Evolutionary conservation across 1,140 invertebrate species (phyloP).

Genomic region (Diabrotica undecimpunctata): DNA sequence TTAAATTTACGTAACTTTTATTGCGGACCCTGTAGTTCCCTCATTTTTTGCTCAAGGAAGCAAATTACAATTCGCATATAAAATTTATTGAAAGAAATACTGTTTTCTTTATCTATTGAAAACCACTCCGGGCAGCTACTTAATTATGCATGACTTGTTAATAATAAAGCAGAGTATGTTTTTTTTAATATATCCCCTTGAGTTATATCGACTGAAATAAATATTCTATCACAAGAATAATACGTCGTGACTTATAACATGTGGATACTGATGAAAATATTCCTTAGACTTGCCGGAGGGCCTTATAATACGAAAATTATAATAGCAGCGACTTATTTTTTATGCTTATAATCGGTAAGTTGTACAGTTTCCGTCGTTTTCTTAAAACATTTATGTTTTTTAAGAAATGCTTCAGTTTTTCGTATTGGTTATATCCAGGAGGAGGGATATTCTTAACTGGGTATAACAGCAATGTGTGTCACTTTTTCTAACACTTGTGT

Average conservation of each 20-base stretch:
- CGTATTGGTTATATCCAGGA: no score
- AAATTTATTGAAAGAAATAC: neutral
- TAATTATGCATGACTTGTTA: conserved; percentile 2
- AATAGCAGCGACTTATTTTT: no score
- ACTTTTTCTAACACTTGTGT: no score
- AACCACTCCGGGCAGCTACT: neutral
- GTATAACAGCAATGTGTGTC: no score
- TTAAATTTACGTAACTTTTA: no score
- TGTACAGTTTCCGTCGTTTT: no score
- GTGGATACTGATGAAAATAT: conserved; percentile 1
- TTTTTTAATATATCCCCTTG: neutral
- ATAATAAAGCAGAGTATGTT: neutral
- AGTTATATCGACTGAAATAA: neutral
- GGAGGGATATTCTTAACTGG: no score
- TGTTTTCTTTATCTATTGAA: neutral
- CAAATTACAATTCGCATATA: conserved; percentile 3
- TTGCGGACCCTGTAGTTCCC: neutral
- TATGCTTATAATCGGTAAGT: no score
- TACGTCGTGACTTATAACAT: neutral
- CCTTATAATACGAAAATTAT: no score
- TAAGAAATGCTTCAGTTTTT: no score
- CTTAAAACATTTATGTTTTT: no score
- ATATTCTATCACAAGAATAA: neutral
- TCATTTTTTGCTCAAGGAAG: neutral
- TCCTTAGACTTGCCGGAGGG: neutral